Conservation (phyloP, 1,140 invertebrate species). For the Hyphantria cunea region DNA sequence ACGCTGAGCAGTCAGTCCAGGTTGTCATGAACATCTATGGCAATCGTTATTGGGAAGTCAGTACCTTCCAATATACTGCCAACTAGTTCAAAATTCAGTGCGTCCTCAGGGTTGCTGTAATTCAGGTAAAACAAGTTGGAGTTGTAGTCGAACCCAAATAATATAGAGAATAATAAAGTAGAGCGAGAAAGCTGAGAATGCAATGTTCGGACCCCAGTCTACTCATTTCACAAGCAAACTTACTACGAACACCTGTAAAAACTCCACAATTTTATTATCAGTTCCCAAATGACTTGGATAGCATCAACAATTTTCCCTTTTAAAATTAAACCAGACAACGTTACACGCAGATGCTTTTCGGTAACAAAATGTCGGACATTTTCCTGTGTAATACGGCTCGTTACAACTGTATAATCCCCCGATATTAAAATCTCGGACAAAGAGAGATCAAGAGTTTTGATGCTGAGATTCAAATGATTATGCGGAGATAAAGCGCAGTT, state of each 20-base stretch:
- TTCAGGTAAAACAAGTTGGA: too few species aligned
- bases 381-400: slow-evolving; percentile 6
- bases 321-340: slow-evolving; percentile 14
- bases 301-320: slow-evolving; percentile 19
- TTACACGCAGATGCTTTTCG: slow-evolving; percentile 19
- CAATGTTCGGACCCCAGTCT: not conserved
- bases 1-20: too few species aligned
- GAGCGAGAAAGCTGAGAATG: too few species aligned
- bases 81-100: too few species aligned
- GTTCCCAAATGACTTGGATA: not conserved
- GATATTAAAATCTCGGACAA: slow-evolving; percentile 14
- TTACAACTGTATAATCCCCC: slow-evolving; percentile 15
- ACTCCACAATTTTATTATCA: slow-evolving; percentile 25
- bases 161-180: too few species aligned
- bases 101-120: too few species aligned
- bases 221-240: slow-evolving; percentile 15
- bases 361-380: slow-evolving; percentile 8
- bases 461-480: slow-evolving; percentile 1
- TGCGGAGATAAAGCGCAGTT: not conserved
- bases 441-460: slow-evolving; percentile 4
- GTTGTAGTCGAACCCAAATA: too few species aligned
- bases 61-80: too few species aligned
- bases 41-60: too few species aligned
- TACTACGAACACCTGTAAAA: slow-evolving; percentile 30
- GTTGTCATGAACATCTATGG: too few species aligned